Evolutionary conservation across 2,113 vertebrate species (phyloP), one percentile per base, ranked within the genome.

Genomic region (Psittacula cyanocephala): DNA sequence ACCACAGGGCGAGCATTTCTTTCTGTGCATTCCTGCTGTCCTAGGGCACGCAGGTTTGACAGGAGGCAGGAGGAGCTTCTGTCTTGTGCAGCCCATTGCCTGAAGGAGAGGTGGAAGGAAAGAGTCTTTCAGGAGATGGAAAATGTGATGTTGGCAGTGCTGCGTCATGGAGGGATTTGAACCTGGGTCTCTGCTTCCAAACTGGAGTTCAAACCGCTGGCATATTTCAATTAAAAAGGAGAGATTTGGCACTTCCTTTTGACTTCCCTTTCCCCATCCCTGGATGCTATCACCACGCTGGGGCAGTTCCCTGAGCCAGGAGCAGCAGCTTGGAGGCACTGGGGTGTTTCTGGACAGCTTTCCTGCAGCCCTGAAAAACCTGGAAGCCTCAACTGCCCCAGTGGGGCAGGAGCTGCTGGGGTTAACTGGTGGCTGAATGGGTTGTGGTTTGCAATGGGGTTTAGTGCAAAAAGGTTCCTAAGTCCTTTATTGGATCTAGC

Each of bases 401-500:
- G 8, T 2, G 33, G 37, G 57, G n/a, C 63, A 77, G 88, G 90
- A 94, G 33, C 80, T 44, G 55, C 91, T n/a, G 80, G 69, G 27
- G 64, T 91, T 95, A 89, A 72, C 69, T 57, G 13, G 65, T 17
- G 55, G 27, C 72, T 81, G 43, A 47, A 63, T 3, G 72, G 28
- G 69, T 8, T 81, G 46, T 25, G 72, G 17, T 92, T 89, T 79
- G 77, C 55, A 8, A 0, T 6, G 64, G 62, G 44, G 29, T 86
- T 91, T 5, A 92, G 55, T n/a, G 33, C 55, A 23, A 59, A 59
- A 59, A 59, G 52, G 78, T 92, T 81, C 65, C 46, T 95, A 95
- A 96, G 89, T 86, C 95, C 84, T 95, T 97, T 92, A 97, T 95
- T 79, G 84, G 94, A 95, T 97, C 70, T 92, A 31, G 62, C 91